Evolutionary conservation across 2,113 vertebrate species (phyloP).

Genomic region (Diadophis punctatus): DNA sequence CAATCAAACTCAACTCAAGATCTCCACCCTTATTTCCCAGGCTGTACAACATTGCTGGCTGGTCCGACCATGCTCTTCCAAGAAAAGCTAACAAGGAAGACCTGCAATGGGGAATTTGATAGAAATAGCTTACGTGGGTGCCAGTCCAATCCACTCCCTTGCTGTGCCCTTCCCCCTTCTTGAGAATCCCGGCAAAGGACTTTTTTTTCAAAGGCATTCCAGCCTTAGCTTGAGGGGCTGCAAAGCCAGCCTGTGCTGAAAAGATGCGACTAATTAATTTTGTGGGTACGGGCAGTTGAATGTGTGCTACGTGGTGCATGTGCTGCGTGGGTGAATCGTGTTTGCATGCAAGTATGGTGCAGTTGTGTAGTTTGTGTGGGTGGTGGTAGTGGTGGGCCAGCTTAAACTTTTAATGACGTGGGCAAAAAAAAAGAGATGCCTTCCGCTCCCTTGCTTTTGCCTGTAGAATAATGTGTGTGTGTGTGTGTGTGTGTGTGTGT

Average conservation of each 20-base stretch:
- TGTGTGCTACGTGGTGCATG: background rate
- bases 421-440: background rate
- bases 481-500: background rate
- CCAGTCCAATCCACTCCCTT: background rate
- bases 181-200: background rate
- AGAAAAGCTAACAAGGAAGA: slow-evolving; percentile 25
- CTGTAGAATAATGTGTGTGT: background rate
- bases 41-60: background rate
- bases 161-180: background rate
- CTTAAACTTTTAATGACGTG: background rate
- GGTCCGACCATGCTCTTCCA: background rate
- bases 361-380: background rate
- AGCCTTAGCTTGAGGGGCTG: background rate
- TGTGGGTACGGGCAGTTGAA: background rate
- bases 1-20: background rate
- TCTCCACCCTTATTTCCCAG: background rate
- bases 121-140: background rate
- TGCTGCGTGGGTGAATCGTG: background rate
- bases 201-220: slow-evolving; percentile 1
- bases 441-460: background rate
- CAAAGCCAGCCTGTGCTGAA: fast-evolving
- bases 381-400: background rate
- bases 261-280: fast-evolving
- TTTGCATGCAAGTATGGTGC: background rate
- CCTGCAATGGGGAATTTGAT: slow-evolving; percentile 15